Evolutionary conservation across 2,797 vertebrate genomes (phyloP).

Genomic region (Enteromius afrohamiltoni): DNA sequence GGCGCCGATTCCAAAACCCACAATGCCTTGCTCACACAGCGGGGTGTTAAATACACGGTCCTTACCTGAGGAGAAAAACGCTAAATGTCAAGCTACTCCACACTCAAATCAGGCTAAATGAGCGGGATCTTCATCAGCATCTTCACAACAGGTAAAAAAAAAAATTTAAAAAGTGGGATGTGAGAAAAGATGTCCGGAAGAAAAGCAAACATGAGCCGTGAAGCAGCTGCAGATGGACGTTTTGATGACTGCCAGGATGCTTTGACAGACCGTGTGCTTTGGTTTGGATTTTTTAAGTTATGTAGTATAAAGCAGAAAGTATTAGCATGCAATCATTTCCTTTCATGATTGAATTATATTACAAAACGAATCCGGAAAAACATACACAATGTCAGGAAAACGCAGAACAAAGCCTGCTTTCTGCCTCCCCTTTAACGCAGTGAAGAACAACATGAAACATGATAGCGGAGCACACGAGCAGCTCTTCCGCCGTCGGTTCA

Average conservation of each 20-base stretch:
- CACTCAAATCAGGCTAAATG: not conserved
- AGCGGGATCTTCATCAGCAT: not conserved
- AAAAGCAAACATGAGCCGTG: not conserved
- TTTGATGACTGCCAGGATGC: not conserved
- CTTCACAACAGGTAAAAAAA: not conserved
- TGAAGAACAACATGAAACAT: conserved; percentile 63
- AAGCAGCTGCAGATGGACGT: not conserved
- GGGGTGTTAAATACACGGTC: conserved; percentile 98
- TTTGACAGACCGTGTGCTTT: not conserved
- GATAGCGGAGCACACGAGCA: conserved; percentile 25
- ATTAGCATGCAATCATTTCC: not conserved
- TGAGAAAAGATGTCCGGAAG: not conserved
- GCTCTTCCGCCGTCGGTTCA: not conserved
- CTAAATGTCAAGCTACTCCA: not conserved
- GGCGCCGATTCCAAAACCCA: conserved; percentile 95
- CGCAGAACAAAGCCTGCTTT: conserved; percentile 53
- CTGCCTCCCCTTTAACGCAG: conserved; percentile 71
- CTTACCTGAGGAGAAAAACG: conserved; percentile 81
- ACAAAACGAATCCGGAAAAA: not conserved
- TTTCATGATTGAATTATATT: conserved; percentile 11
- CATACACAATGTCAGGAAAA: conserved; percentile 6
- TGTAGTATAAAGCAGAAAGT: not conserved
- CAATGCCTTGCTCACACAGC: conserved; percentile 97
- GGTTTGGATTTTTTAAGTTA: not conserved
- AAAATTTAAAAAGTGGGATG: not conserved